A percentile compares a stretch with the other conserved stretches of the same genome.
Evolutionary conservation across 2,888 invertebrate genomes (phyloP).

Genomic region (Protodeltote pygarga): DNA sequence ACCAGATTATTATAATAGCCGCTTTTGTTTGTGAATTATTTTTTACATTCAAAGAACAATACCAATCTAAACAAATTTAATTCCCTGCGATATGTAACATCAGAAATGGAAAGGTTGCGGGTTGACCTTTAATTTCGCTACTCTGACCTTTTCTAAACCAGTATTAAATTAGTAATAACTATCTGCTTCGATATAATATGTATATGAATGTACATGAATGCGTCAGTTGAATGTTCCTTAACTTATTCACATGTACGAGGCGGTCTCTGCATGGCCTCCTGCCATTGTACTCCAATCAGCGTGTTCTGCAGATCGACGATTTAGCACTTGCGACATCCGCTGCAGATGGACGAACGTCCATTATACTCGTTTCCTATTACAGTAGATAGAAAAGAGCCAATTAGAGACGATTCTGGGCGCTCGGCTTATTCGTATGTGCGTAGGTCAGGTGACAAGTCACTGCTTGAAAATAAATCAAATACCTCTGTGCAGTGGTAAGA

Average conservation of each 20-base stretch:
- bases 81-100: too few species aligned
- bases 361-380: conserved; percentile 53
- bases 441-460: conserved; percentile 44
- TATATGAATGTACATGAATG: conserved; percentile 12
- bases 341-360: conserved; percentile 53
- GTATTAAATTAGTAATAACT: background rate
- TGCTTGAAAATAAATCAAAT: conserved; percentile 32
- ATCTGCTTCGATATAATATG: background rate
- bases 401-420: conserved; percentile 30
- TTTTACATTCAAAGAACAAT: too few species aligned
- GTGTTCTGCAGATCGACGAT: conserved; percentile 60
- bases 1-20: too few species aligned
- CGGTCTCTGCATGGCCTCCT: conserved; percentile 41
- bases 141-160: background rate
- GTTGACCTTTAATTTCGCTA: background rate
- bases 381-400: conserved; percentile 43
- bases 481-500: conserved; percentile 32
- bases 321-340: conserved; percentile 69
- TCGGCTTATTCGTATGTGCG: conserved; percentile 38
- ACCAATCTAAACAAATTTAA: too few species aligned
- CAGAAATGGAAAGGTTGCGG: background rate
- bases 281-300: conserved; percentile 72
- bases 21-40: too few species aligned
- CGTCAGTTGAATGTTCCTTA: conserved; percentile 24
- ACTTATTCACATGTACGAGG: conserved; percentile 15